These are phyloP conservation scores for Mastigias papua DNA, from an alignment of 30 jellyfish, hydroid and myxozoan species.

Conservation along the genomic window DNA sequence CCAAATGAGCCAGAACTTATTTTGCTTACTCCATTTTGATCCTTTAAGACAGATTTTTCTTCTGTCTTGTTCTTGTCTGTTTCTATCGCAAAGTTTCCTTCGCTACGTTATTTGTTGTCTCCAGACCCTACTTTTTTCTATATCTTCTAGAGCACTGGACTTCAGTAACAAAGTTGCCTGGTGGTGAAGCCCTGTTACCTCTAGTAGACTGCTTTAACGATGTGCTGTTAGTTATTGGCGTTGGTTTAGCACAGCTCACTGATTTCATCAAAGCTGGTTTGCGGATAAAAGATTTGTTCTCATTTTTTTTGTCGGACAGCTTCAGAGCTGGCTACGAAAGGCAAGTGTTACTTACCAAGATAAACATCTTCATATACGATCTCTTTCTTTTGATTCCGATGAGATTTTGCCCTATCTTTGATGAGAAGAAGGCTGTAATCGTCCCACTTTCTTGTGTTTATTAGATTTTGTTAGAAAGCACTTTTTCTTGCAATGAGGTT, in stretches of 20 bases:
- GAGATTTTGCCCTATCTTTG: not conserved
- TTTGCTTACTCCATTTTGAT: too few species aligned
- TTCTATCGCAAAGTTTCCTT: too few species aligned
- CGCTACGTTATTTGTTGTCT: too few species aligned
- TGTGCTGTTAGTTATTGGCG: conserved; percentile 72
- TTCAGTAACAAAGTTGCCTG: conserved; percentile 76
- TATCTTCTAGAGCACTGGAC: conserved; percentile 79
- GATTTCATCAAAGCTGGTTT: conserved; percentile 76
- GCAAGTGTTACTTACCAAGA: conserved; percentile 1
- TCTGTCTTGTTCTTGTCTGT: too few species aligned
- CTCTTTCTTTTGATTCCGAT: not conserved
- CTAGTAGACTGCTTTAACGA: conserved; percentile 87
- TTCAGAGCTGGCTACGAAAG: conserved; percentile 95
- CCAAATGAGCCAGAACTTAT: too few species aligned
- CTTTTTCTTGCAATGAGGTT: too few species aligned
- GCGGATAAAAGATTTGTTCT: conserved; percentile 83
- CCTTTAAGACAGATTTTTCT: too few species aligned
- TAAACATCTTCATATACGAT: too few species aligned
- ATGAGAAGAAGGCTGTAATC: too few species aligned
- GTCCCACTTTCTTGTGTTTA: too few species aligned
- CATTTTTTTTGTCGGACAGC: conserved; percentile 94
- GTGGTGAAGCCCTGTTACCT: conserved; percentile 92
- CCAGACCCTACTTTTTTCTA: not conserved
- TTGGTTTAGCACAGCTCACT: conserved; percentile 90
- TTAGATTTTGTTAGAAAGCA: too few species aligned